These are phyloP conservation scores for Cardiocondyla obscurior DNA, from an alignment of 1,140 invertebrate genomes.

Conservation along the genomic window DNA sequence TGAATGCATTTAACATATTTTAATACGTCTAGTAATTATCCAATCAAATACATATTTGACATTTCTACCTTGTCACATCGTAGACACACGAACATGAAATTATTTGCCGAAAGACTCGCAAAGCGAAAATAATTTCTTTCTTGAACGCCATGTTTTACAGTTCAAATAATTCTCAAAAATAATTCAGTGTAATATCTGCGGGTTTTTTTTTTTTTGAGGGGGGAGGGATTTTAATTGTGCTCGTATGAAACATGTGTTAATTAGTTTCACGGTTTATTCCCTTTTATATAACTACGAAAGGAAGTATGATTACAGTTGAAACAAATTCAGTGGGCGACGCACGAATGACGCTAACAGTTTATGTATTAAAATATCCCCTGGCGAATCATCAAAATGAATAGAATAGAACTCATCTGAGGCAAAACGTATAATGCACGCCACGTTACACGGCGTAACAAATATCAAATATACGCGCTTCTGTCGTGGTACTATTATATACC, in stretches of 20 bases:
- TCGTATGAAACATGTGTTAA: not conserved
- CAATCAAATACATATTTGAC: not conserved
- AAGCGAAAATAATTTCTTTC: not conserved
- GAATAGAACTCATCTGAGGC: constrained; percentile 30
- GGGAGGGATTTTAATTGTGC: too few relatives aligned
- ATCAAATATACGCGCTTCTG: not conserved
- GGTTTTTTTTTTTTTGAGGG: too few relatives aligned
- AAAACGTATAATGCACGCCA: constrained; percentile 15
- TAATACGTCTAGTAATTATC: not conserved
- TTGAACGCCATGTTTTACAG: not conserved
- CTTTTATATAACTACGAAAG: constrained; percentile 4
- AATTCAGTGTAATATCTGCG: too few relatives aligned
- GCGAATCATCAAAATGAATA: constrained; percentile 47
- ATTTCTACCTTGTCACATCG: not conserved
- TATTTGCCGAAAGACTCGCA: not conserved
- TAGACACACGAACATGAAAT: not conserved
- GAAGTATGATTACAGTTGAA: not conserved
- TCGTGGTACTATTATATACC: not conserved
- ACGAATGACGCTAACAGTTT: constrained; percentile 20
- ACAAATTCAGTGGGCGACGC: constrained; percentile 5
- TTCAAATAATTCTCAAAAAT: not conserved
- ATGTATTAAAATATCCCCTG: constrained; percentile 42
- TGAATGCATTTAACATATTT: not conserved
- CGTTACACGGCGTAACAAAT: constrained; percentile 29
- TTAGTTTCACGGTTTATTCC: not conserved